Conservation (phyloP, 2,113 vertebrate genomes). For the Vicugna pacos region DNA sequence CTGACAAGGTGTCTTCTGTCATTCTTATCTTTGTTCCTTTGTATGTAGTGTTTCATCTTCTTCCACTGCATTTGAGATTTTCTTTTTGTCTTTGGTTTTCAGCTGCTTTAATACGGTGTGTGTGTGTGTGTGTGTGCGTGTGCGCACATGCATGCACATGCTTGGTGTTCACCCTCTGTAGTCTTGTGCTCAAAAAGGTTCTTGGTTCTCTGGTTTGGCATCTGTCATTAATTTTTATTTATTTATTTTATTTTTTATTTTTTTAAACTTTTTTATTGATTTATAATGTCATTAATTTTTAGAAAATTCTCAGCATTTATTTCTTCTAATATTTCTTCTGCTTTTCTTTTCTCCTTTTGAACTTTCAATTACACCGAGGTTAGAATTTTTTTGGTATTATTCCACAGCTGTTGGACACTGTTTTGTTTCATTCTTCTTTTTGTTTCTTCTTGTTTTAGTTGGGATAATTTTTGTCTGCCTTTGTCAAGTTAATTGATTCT, state of each 20-base stretch:
- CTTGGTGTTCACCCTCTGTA: background rate
- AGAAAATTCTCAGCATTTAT: slow-evolving; percentile 3
- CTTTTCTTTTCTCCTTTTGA: background rate
- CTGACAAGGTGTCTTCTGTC: slow-evolving; percentile 7
- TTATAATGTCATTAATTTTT: background rate
- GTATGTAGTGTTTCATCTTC: background rate
- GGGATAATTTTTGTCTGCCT: background rate
- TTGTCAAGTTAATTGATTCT: background rate
- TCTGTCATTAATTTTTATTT: slow-evolving; percentile 13
- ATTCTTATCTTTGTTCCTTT: background rate
- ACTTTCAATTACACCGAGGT: background rate
- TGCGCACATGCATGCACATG: background rate
- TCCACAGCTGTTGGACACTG: background rate
- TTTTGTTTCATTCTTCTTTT: background rate
- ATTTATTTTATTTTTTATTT: too few relatives aligned
- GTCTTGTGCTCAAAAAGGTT: background rate
- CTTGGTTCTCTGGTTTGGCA: slow-evolving; percentile 44
- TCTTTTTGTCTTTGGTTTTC: background rate
- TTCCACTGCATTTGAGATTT: background rate
- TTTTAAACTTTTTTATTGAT: too few relatives aligned
- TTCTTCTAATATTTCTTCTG: slow-evolving; percentile 26
- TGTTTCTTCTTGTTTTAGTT: slow-evolving; percentile 22
- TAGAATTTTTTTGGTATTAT: background rate
- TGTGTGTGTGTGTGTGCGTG: background rate
- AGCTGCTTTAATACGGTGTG: background rate